A percentile compares a stretch with the other conserved stretches of the same genome.
phyloP scores from a whole-genome alignment of 2,888 invertebrate genomes.

The Agrypnus murinus region DNA sequence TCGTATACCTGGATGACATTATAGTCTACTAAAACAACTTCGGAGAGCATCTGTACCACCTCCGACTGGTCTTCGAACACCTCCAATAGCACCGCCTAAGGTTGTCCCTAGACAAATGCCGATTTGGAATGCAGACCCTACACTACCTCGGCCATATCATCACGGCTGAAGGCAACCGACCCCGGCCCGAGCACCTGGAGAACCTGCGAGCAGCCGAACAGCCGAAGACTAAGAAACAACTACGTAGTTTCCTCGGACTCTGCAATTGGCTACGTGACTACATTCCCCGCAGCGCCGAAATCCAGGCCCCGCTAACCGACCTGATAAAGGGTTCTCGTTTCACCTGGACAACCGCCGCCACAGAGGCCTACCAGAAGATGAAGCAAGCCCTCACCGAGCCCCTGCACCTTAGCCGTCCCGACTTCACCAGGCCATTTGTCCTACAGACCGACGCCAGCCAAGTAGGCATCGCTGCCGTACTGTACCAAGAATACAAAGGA shows the following conservation, averaged over 20 bases:
- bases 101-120: constrained; percentile 33
- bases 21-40: constrained; percentile 52
- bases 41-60: constrained; percentile 53
- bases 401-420: constrained; percentile 48
- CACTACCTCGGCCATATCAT: constrained; percentile 44
- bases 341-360: too few species aligned
- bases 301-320: constrained; percentile 17
- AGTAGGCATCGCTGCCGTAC: constrained; percentile 54
- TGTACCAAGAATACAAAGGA: constrained; percentile 49
- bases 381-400: constrained; percentile 33
- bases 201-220: constrained; percentile 9
- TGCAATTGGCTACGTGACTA: constrained; percentile 50
- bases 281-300: too few species aligned
- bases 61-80: constrained; percentile 52
- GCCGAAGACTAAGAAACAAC: constrained; percentile 19
- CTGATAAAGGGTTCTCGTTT: background rate
- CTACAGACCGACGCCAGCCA: constrained; percentile 56
- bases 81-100: constrained; percentile 42
- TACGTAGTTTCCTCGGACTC: constrained; percentile 43
- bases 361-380: background rate
- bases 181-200: background rate
- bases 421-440: constrained; percentile 40
- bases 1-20: constrained; percentile 58
- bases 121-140: constrained; percentile 25
- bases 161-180: too few species aligned